phyloP scores from a whole-genome alignment of 2,888 invertebrate species.

The Cinara cedri region DNA sequence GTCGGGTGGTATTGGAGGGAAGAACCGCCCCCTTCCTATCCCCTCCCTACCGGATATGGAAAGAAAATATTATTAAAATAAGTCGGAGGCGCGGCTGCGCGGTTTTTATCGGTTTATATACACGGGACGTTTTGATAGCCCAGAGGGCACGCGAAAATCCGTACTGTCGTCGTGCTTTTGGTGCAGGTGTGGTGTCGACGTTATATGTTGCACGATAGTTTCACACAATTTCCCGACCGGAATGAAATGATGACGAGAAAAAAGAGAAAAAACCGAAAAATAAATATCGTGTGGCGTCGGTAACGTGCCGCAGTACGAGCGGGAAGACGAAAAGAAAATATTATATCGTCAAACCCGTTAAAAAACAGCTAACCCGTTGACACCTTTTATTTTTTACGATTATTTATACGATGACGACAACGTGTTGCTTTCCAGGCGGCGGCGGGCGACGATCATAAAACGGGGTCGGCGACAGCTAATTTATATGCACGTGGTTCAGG shows the following conservation, averaged over 20 bases:
- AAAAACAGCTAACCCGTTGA: conserved; percentile 51
- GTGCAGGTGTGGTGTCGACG: too few species aligned
- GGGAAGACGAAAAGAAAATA: conserved; percentile 7
- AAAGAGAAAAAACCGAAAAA: conserved; percentile 6
- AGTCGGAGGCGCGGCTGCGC: not conserved
- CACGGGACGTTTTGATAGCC: conserved; percentile 4
- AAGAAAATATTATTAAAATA: not conserved
- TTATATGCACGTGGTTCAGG: not conserved
- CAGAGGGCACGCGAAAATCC: not conserved
- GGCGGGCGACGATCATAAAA: conserved; percentile 10
- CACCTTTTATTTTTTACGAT: conserved; percentile 55
- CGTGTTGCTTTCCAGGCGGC: conserved; percentile 36
- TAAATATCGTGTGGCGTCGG: not conserved
- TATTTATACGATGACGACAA: conserved; percentile 43
- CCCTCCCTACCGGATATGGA: too few species aligned
- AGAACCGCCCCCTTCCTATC: too few species aligned
- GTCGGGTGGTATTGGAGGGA: too few species aligned
- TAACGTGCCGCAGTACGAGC: not conserved
- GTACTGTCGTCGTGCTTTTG: too few species aligned
- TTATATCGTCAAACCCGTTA: conserved; percentile 27
- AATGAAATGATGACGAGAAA: not conserved
- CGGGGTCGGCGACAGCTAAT: conserved; percentile 36
- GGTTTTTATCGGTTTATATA: not conserved
- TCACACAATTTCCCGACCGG: conserved; percentile 33
- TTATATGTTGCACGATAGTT: not conserved